These are phyloP conservation scores for Tachypleus tridentatus DNA, from an alignment of 1,140 invertebrate species.

Conservation along the genomic window DNA sequence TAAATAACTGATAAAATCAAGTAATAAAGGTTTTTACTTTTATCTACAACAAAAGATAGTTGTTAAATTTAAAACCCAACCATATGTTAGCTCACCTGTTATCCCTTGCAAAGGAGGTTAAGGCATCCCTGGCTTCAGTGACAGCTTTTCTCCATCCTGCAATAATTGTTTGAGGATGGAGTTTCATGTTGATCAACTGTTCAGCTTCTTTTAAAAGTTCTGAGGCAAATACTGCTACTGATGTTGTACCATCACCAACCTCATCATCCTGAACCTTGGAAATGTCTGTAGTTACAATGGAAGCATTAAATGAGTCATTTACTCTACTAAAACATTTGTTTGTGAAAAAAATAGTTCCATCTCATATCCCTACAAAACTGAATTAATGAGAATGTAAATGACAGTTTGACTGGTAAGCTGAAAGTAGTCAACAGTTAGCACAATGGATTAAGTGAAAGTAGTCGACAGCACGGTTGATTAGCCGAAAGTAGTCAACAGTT, in stretches of 20 bases:
- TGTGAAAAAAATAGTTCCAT: no score
- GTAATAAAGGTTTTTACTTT: no score
- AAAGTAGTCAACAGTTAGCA: no score
- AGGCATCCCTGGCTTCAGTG: slow-evolving; percentile 64
- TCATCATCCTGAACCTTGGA: slow-evolving; percentile 98
- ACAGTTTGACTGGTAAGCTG: no score
- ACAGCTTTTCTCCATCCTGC: slow-evolving; percentile 83
- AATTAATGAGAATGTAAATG: background rate
- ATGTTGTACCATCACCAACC: slow-evolving; percentile 99
- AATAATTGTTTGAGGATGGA: slow-evolving; percentile 98
- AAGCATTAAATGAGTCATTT: slow-evolving; percentile 10
- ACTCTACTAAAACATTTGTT: no score
- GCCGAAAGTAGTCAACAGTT: no score
- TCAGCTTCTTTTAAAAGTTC: slow-evolving; percentile 94
- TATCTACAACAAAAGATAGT: no score
- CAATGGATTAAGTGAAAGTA: no score
- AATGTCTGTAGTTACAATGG: slow-evolving; percentile 53
- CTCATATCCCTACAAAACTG: no score
- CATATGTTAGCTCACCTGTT: slow-evolving; percentile 44
- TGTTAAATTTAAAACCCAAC: background rate
- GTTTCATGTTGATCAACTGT: slow-evolving; percentile 79
- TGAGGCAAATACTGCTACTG: slow-evolving; percentile 91
- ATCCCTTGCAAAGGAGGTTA: slow-evolving; percentile 61
- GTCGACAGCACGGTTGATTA: no score
- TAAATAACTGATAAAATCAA: no score